Evolutionary conservation across 37 sponge, comb jelly and placozoan genomes (phyloP).

Genomic region (Haliclona indistincta): DNA sequence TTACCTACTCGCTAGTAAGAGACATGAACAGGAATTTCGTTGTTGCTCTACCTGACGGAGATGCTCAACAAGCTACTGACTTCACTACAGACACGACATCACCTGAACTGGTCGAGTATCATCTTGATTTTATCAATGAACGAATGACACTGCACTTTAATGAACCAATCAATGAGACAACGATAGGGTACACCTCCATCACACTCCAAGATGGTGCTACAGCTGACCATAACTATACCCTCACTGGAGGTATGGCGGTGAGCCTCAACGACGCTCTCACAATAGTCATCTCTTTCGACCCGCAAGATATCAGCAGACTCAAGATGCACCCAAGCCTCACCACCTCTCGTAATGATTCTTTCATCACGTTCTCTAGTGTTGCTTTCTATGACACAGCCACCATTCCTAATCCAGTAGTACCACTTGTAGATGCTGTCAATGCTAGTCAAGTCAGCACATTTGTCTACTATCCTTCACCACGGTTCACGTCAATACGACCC

Average conservation of each 20-base stretch:
- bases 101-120: constrained; percentile 65
- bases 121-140: constrained; percentile 77
- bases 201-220: constrained; percentile 71
- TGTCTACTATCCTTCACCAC: constrained; percentile 73
- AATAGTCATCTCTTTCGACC: constrained; percentile 58
- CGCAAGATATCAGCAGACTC: constrained; percentile 47
- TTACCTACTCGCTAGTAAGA: constrained; percentile 30
- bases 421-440: constrained; percentile 71
- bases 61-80: constrained; percentile 50
- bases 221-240: constrained; percentile 52
- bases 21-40: constrained; percentile 83
- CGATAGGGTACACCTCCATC: constrained; percentile 56
- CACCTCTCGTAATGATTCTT: constrained; percentile 74
- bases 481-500: constrained; percentile 70
- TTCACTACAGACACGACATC: constrained; percentile 75
- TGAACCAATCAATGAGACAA: constrained; percentile 77
- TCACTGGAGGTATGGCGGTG: constrained; percentile 64
- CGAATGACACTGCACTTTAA: constrained; percentile 75
- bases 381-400: constrained; percentile 92
- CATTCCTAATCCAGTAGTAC: constrained; percentile 73
- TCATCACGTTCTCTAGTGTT: constrained; percentile 49
- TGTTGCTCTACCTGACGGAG: constrained; percentile 40
- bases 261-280: constrained; percentile 30
- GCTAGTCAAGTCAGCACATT: constrained; percentile 69
- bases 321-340: constrained; percentile 66